Evolutionary conservation across 2,113 vertebrate genomes (phyloP).

Genomic region (Hipposideros armiger): DNA sequence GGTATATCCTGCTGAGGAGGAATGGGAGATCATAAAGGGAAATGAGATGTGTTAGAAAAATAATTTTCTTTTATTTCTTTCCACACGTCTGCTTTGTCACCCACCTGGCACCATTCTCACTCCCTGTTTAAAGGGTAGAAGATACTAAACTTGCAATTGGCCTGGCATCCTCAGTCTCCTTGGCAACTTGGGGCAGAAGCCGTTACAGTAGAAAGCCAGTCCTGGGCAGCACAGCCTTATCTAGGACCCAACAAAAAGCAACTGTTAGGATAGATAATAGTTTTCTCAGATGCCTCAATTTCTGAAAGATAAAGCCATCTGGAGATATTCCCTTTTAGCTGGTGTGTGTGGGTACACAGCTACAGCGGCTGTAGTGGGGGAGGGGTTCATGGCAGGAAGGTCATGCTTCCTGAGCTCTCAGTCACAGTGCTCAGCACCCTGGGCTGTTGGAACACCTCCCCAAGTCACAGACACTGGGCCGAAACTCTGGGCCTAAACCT

Average conservation of each 20-base stretch:
- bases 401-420: background rate
- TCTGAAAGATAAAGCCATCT: background rate
- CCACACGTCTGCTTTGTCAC: background rate
- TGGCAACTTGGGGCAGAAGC: background rate
- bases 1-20: background rate
- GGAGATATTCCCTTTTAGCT: background rate
- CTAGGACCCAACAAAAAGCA: background rate
- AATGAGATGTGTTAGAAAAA: background rate
- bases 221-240: background rate
- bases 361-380: background rate
- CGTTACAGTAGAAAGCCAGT: background rate
- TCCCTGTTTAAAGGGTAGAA: background rate
- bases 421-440: background rate
- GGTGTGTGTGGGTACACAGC: too few species aligned
- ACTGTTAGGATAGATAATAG: background rate
- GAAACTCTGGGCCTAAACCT: background rate
- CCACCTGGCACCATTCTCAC: background rate
- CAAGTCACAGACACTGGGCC: background rate
- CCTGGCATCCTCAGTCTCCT: background rate
- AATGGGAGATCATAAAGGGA: background rate
- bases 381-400: background rate
- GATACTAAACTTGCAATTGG: background rate
- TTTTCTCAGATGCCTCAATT: background rate
- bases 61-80: background rate
- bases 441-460: background rate